A percentile compares a stretch with the other conserved stretches of the same genome.
These are phyloP conservation scores for Camponotus vicinus DNA, from an alignment of 1,140 invertebrate species.

Conservation along the genomic window DNA sequence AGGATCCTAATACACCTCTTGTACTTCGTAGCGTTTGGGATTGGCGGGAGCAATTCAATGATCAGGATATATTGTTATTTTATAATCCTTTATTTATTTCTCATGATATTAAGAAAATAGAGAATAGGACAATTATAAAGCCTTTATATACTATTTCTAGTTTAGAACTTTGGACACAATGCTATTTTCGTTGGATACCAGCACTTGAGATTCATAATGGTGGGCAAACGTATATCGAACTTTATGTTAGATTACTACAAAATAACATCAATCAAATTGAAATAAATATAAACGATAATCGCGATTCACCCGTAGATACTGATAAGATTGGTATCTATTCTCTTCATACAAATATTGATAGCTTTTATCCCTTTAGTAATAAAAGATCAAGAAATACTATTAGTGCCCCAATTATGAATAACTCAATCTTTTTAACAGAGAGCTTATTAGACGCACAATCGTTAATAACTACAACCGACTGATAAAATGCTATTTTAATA, in stretches of 20 bases:
- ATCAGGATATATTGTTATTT: constrained; percentile 92
- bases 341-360: constrained; percentile 83
- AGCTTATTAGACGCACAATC: constrained; percentile 83
- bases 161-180: constrained; percentile 94
- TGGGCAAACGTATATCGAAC: constrained; percentile 90
- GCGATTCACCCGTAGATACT: constrained; percentile 71
- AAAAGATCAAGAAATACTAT: constrained; percentile 79
- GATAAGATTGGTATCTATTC: constrained; percentile 77
- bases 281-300: constrained; percentile 75
- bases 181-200: constrained; percentile 95
- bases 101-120: constrained; percentile 65
- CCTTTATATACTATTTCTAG: constrained; percentile 87
- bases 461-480: constrained; percentile 81
- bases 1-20: constrained; percentile 87
- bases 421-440: constrained; percentile 81
- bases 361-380: constrained; percentile 85
- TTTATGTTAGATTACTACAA: constrained; percentile 87
- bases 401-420: constrained; percentile 84
- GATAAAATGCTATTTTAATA: constrained; percentile 61
- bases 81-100: constrained; percentile 91
- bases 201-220: constrained; percentile 93
- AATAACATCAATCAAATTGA: constrained; percentile 87
- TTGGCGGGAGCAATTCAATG: constrained; percentile 93
- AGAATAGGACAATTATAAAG: constrained; percentile 79
- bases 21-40: constrained; percentile 93